phyloP scores from a whole-genome alignment of 2,113 vertebrate species.

The Stigmatopora nigra region DNA sequence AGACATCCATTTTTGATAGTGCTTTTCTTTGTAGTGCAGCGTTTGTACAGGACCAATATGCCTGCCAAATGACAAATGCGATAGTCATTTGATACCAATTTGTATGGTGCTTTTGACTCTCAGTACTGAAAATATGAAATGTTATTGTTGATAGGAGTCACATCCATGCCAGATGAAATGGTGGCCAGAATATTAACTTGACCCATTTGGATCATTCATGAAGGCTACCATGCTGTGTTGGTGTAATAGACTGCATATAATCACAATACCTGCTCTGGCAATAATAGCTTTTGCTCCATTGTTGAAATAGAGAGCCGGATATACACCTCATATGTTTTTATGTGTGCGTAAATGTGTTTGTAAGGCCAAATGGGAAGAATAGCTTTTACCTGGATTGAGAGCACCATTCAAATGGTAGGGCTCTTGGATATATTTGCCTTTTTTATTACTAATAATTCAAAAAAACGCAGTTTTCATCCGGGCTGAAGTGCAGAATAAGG shows the following conservation, averaged over 20 bases:
- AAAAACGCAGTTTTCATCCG: background rate
- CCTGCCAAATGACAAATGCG: too few species aligned
- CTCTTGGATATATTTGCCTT: background rate
- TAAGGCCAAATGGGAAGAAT: conserved; percentile 10
- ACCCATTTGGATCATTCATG: conserved; percentile 35
- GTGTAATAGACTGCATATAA: conserved; percentile 53
- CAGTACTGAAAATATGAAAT: background rate
- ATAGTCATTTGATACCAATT: background rate
- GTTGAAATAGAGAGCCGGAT: conserved; percentile 25
- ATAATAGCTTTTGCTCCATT: conserved; percentile 38
- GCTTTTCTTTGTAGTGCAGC: background rate
- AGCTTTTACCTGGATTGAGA: background rate
- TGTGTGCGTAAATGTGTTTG: background rate
- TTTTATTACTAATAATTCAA: background rate
- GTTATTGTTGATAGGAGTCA: background rate
- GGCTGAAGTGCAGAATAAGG: background rate
- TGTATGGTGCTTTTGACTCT: background rate
- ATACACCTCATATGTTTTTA: conserved; percentile 19
- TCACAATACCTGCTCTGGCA: conserved; percentile 29
- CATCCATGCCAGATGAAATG: conserved; percentile 19
- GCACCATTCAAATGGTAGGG: conserved; percentile 3
- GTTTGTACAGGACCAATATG: too few species aligned
- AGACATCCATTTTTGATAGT: too few species aligned
- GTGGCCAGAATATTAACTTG: conserved; percentile 35
- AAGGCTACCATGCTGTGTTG: conserved; percentile 27